Base-by-base conservation (phyloP, 2,797 vertebrate genomes). In the Petrocephalus schoutedeni region DNA sequence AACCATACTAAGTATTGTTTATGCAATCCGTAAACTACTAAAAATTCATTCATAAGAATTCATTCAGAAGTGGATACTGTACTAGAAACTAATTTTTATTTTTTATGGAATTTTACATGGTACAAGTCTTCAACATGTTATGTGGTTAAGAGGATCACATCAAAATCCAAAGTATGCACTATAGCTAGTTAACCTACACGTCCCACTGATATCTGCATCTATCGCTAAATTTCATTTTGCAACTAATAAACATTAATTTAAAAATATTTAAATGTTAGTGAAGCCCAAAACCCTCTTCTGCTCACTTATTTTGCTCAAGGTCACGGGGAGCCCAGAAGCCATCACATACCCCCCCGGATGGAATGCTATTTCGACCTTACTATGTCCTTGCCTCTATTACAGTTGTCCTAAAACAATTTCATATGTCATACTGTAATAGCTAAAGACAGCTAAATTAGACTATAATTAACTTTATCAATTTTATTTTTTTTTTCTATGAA, bases 221-320 rank as follows among this genome's bases (percentile, higher is more conserved):
- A 85, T 12, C 54, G 88, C 21, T 61, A 61, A 86, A 85, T 61
- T 10, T 28, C 90, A 92, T 88, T 90, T 80, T 84, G 21, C 58
- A 28, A 28, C 89, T 32, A 90, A 95, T 94, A 92, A 93, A 91
- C 91, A 92, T 93, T 92, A 1, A 64, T 64, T 83, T 83, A 53
- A 16, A 83, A 23, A 9, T 67, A 56, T 53, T 23, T 21, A 4
- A 28, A 53, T 56, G 36, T 77, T 77, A 14, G 36, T 41, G 36
- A 45, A n/a, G 71, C 16, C 28, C 71, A 16, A 45, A 77, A 45
- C 64, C 12, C 14, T 67, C 28, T 32, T 67, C 61, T 32, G 61
- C 10, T 1, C 0, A 0, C 61, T 67, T 28, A 67, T 4, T 10
- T 23, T 67, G 64, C 1, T 32, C 64, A 32, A 10, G 28, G 64